Base-by-base conservation (phyloP, 2,888 invertebrate species). In the Coleophora deauratella region DNA sequence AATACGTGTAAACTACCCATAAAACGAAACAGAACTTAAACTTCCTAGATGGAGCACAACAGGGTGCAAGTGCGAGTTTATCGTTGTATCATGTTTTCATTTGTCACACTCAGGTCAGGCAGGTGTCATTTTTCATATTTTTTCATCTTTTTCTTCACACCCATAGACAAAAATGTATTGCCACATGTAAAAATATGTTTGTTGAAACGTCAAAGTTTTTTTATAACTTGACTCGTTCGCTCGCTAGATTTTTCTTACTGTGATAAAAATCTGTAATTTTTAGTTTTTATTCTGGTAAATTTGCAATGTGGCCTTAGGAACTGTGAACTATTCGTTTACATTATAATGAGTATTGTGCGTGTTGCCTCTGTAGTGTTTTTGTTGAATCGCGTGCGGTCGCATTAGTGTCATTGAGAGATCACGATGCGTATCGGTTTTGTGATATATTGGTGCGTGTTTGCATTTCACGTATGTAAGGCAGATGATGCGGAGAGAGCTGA, bases 371-470 rank as follows among this genome's bases (percentile, higher is more conserved):
- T 55, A 64, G 71, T 69, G 65, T 56, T 68, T 62, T 69, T 64
- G 54, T 76, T 64, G 72, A 66, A 57, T 68, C 51, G 54, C 52
- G 67, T 71, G 63, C 64, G 64, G 64, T 36, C 73, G 64, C 59
- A 65, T 58, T 77, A 72, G 73, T 81, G 79, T 76, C 72, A 79
- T 78, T 72, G 68, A 66, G 57, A 69, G 67, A 74, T 80, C 76
- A 85, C 78, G 70, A 85, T 85, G 85, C 84, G 81, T 80, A 72
- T 84, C 73, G 78, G 76, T 77, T 70, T 82, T 66, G 71, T 81
- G 66, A 70, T 85, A 53, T 85, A 81, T 76, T 84, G 81, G 81
- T 85, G 82, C 77, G 78, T 85, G 68, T 76, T 80, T 61, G 78
- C 72, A 62, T 67, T 84, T 67, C 82, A 84, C 70, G 59, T 84